Evolutionary conservation across 2,113 vertebrate species (phyloP), one percentile per base, ranked within the genome.

Genomic region (Pitta sordida): DNA sequence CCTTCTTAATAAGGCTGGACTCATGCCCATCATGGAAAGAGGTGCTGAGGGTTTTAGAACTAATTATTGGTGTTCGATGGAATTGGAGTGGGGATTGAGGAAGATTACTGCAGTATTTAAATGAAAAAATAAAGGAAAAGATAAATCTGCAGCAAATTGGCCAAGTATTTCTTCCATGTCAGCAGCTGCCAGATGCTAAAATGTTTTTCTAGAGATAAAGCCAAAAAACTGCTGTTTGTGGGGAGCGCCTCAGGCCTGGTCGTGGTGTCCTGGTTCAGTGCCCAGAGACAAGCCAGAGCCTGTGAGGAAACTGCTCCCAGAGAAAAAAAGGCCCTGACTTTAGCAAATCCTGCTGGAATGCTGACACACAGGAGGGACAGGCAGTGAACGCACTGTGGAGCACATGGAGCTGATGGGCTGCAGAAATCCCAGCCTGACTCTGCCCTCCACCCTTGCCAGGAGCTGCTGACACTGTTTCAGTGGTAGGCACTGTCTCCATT

Each of bases 11-110:
- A 56, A 65, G 32, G 21, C 52, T 60, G 59, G 19, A 15, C 15
- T 64, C 2, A 0, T 68, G 41, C 22, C 30, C 62, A 21, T 51
- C 1, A 0, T 58, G 78, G 81, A 71, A 43, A n/a, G 30, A 30
- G 22, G 11, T 79, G 51, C 27, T 78, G 15, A 16, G 56, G 8
- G 11, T 10, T 84, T 73, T 62, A n/a, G 32, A 60, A 20, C n/a
- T 55, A 5, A 21, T 90, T 86, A 11, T 4, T 30, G 53, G 20
- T 53, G 51, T 23, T 62, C 39, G n/a, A 4, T 15, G 9, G 81
- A 75, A 27, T 30, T 49, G 56, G 7, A 34, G 22, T 2, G 12
- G 32, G 30, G 22, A 7, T 27, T 70, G 55, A 30, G 77, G 20
- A 26, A 90, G 49, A 49, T 52, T 26, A 34, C 53, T 71, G 39